Percentiles rank a stretch among this genome's conserved stretches.
These are phyloP conservation scores for Rhogogaster chlorosoma DNA, from an alignment of 2,888 invertebrate genomes.

Conservation along the genomic window DNA sequence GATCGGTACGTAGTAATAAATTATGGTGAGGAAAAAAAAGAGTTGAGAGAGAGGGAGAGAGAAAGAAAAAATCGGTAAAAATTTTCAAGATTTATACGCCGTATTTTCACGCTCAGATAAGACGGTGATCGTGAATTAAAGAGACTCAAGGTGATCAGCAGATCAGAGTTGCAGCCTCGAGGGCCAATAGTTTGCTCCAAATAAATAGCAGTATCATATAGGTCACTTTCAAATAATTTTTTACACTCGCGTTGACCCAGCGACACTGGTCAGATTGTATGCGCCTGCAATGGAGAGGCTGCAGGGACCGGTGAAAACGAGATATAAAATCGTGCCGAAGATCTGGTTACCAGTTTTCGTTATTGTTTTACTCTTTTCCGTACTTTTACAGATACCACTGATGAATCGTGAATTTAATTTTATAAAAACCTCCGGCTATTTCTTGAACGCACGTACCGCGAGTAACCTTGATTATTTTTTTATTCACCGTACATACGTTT, in stretches of 20 bases:
- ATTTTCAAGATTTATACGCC: background rate
- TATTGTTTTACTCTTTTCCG: background rate
- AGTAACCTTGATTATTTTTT: slow-evolving; percentile 19
- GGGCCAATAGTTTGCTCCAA: slow-evolving; percentile 7
- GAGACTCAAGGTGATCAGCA: slow-evolving; percentile 42
- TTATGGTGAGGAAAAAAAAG: background rate
- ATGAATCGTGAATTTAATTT: background rate
- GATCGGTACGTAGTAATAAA: background rate
- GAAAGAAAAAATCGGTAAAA: background rate
- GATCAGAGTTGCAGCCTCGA: slow-evolving; percentile 20
- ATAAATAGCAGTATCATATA: slow-evolving; percentile 1
- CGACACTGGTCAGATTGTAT: background rate
- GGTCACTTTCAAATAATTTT: slow-evolving; percentile 12
- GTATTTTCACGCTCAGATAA: slow-evolving; percentile 3
- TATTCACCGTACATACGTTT: background rate
- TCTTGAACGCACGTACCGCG: background rate
- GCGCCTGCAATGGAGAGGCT: background rate
- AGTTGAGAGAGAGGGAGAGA: background rate
- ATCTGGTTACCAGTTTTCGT: background rate
- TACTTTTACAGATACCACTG: background rate
- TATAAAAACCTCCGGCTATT: background rate
- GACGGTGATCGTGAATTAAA: background rate
- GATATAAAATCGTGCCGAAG: background rate
- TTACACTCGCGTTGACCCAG: background rate
- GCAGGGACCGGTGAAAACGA: background rate